Evolutionary conservation across 1,140 invertebrate species (phyloP).

Genomic region (Papilio glaucus): DNA sequence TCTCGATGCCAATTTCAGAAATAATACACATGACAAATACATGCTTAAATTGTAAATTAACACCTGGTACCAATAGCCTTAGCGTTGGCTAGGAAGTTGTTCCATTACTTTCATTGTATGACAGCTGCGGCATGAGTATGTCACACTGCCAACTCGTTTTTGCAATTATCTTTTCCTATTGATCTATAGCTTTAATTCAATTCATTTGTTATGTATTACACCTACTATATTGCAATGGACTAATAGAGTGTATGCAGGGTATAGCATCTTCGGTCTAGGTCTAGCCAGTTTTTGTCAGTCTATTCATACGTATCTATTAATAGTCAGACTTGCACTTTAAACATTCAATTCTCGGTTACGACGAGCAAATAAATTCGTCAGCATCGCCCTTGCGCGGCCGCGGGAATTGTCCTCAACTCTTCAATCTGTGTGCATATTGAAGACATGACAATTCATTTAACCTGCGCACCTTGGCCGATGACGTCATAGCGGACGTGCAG

Average conservation of each 20-base stretch:
- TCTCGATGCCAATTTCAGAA: no score
- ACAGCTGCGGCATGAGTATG: background rate
- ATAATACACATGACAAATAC: no score
- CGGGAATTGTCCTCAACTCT: conserved; percentile 44
- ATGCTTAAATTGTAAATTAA: background rate
- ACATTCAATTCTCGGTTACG: conserved; percentile 28
- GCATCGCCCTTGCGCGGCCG: conserved; percentile 39
- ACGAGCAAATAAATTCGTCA: conserved; percentile 33
- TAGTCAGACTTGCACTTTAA: conserved; percentile 28
- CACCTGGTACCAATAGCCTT: background rate
- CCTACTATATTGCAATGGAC: no score
- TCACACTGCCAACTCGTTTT: background rate
- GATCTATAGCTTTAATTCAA: no score
- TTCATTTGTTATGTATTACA: no score
- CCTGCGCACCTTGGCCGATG: conserved; percentile 60
- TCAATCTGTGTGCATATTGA: conserved; percentile 50
- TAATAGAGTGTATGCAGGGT: background rate
- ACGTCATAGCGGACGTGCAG: conserved; percentile 47
- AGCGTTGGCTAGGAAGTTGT: no score
- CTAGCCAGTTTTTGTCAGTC: conserved; percentile 8
- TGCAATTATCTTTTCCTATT: background rate
- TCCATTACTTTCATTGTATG: background rate
- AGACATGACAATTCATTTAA: conserved; percentile 65
- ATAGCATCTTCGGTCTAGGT: background rate
- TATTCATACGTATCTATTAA: conserved; percentile 1